Evolutionary conservation across 2,797 vertebrate species (phyloP), one percentile per base, ranked within the genome.

Genomic region (Sternotherus odoratus): DNA sequence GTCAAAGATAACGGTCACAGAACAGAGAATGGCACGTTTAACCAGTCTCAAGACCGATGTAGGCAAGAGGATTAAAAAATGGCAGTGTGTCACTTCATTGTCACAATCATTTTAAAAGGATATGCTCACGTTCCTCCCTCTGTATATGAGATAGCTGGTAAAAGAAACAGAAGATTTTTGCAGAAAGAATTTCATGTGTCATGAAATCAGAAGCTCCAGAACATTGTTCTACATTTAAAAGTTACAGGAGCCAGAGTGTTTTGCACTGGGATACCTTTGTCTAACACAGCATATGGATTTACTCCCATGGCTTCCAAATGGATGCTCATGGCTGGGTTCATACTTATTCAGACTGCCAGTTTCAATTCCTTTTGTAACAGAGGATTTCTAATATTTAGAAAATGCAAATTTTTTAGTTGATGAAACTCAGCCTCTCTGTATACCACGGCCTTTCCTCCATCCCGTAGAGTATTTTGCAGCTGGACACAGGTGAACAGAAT

Each of bases 1-100:
- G 92, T 95, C 92, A 96, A 94, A 97, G 90, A 97, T 80, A 97
- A 94, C 94, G 94, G 88, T 91, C 93, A 97, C 79, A 97, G 78
- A 95, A 94, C 94, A 75, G 46, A 74, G 93, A 94, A 46, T 86
- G 82, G 88, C 46, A 69, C 93, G 60, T 96, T 96, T 96, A 92
- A 86, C 83, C 90, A 89, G 75, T 87, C 80, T 92, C 80, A 95
- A 93, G 94, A 83, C 80, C 92, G 93, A 75, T 36, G 30, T 3
- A 92, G 91, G 24, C 81, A 94, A 10, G 72, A 95, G 92, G 75
- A 91, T 63, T 88, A 90, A 92, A 93, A 95, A 94, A 95, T 79
- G 53, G 26, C 77, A 79, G 77, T 28, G 66, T 82, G 91, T 51
- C 69, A 36, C 17, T 88, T 77, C 30, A 87, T 30, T 92, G 72